These are phyloP conservation scores for Porites lobata DNA, from an alignment of 92 coral and sea anemone species.

Conservation along the genomic window DNA sequence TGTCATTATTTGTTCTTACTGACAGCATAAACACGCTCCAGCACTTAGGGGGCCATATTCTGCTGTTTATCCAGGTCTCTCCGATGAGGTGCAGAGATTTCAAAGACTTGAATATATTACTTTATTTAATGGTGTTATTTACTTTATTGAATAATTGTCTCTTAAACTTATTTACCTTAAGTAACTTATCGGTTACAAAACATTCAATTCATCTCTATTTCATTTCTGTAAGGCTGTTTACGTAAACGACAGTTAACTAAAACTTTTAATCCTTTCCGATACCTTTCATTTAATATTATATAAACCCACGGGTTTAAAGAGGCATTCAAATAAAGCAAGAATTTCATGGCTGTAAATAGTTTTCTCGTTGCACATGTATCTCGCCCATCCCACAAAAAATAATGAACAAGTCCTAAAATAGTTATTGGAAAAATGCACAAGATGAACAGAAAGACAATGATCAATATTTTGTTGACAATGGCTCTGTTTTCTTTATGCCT, in stretches of 20 bases:
- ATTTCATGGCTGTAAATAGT: conserved; percentile 1
- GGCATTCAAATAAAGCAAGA: not conserved
- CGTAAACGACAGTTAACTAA: not conserved
- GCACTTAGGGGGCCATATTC: not conserved
- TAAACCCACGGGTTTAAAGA: conserved; percentile 20
- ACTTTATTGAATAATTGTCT: not conserved
- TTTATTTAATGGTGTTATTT: too few species aligned
- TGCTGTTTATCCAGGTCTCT: not conserved
- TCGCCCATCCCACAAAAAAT: not conserved
- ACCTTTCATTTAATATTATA: not conserved
- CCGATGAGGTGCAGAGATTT: not conserved
- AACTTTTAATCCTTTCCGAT: conserved; percentile 6
- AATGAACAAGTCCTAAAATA: not conserved
- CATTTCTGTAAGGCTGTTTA: not conserved
- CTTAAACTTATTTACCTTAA: too few species aligned
- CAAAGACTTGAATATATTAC: too few species aligned
- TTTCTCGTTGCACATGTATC: not conserved
- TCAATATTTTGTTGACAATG: not conserved
- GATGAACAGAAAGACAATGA: not conserved
- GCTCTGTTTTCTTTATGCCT: not conserved
- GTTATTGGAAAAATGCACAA: conserved; percentile 13
- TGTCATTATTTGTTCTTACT: not conserved
- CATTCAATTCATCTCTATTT: not conserved
- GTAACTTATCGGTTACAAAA: too few species aligned
- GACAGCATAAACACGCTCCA: not conserved